phyloP scores from a whole-genome alignment of 1,140 invertebrate species.

The Dolichoris vasculosae region DNA sequence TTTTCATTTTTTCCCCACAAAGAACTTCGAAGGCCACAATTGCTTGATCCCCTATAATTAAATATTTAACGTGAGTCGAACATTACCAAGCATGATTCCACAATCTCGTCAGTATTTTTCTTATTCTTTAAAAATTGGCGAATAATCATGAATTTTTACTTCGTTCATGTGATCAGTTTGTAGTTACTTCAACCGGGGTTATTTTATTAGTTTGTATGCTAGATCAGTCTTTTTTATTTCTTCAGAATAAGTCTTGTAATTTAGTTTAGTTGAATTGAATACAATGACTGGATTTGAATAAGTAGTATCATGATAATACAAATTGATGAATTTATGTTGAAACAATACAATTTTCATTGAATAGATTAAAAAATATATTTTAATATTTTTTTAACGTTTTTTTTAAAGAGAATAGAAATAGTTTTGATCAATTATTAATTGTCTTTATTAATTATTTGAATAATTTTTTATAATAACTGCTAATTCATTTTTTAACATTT shows the following conservation, averaged over 20 bases:
- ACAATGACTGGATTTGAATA: neutral
- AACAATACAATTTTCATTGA: no score
- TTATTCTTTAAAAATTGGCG: neutral
- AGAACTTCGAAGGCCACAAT: constrained; percentile 62
- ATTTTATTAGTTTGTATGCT: neutral
- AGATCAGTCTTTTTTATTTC: neutral
- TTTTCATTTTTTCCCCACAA: constrained; percentile 39
- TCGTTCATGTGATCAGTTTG: neutral
- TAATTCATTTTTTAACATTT: no score
- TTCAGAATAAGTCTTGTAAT: neutral
- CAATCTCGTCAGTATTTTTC: neutral
- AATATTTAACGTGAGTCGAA: neutral
- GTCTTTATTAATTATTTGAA: no score
- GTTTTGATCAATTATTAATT: no score
- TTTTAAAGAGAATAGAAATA: no score
- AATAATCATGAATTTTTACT: neutral
- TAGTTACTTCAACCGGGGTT: neutral
- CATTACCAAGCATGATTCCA: neutral
- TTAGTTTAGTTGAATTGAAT: neutral
- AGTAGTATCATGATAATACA: neutral
- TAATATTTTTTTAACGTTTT: no score
- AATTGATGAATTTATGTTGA: no score
- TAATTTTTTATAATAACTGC: no score
- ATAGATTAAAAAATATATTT: no score
- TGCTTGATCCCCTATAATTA: constrained; percentile 55